phyloP scores from a whole-genome alignment of 1,140 invertebrate species.

The Trissolcus basalis region DNA sequence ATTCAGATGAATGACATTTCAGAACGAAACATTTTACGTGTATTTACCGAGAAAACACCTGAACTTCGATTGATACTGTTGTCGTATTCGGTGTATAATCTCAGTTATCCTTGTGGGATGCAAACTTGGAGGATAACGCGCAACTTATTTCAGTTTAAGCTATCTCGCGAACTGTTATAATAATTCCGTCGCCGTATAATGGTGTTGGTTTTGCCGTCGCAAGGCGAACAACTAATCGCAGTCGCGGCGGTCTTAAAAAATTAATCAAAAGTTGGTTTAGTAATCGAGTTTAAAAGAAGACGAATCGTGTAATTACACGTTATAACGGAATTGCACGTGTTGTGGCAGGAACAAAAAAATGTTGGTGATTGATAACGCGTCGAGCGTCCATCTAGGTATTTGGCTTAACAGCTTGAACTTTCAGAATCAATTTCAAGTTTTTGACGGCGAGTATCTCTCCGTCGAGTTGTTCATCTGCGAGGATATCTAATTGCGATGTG shows the following conservation, averaged over 20 bases:
- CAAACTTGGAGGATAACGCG: too few species aligned
- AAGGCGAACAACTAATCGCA: constrained; percentile 20
- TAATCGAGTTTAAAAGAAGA: constrained; percentile 43
- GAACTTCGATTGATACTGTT: too few species aligned
- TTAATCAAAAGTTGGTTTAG: constrained; percentile 26
- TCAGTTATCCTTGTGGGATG: too few species aligned
- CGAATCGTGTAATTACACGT: constrained; percentile 46
- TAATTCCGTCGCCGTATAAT: constrained; percentile 21
- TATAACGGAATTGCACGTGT: constrained; percentile 19
- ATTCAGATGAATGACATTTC: too few species aligned
- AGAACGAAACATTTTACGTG: too few species aligned
- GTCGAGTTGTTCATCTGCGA: constrained; percentile 8
- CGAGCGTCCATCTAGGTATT: too few species aligned
- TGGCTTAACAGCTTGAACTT: too few species aligned
- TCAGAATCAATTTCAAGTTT: too few species aligned
- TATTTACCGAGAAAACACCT: too few species aligned
- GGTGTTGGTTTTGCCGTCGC: neutral
- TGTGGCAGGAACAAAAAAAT: constrained; percentile 19
- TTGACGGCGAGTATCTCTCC: too few species aligned
- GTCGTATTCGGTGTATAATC: too few species aligned
- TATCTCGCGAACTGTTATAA: constrained; percentile 20
- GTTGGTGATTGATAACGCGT: constrained; percentile 41
- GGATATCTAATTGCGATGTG: constrained; percentile 13
- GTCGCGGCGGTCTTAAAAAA: constrained; percentile 12
- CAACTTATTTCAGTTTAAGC: neutral